Percentiles rank a stretch among this genome's conserved stretches.
These are phyloP conservation scores for Anorthoa munda DNA, from an alignment of 2,888 invertebrate species.

Conservation along the genomic window DNA sequence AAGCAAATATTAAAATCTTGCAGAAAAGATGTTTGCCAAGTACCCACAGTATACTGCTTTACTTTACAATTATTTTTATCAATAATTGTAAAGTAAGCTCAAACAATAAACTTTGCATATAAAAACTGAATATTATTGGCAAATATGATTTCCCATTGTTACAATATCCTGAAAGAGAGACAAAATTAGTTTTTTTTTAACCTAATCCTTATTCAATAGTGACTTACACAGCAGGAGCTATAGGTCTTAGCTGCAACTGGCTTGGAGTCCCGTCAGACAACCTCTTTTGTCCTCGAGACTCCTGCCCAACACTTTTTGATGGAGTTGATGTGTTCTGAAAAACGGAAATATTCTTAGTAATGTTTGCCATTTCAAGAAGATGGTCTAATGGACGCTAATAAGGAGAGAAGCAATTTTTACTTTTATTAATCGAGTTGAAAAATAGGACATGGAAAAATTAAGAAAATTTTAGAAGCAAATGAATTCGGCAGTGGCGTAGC, in stretches of 20 bases:
- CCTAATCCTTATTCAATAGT: not conserved
- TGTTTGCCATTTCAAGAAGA: not conserved
- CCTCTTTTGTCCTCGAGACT: constrained; percentile 85
- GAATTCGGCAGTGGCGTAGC: constrained; percentile 22
- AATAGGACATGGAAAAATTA: constrained; percentile 19
- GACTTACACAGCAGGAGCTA: constrained; percentile 88
- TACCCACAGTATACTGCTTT: not conserved
- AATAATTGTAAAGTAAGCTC: too few species aligned
- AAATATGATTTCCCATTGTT: constrained; percentile 34
- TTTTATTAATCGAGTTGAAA: constrained; percentile 18
- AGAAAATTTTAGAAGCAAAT: constrained; percentile 49
- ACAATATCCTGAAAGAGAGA: constrained; percentile 35
- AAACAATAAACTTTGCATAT: too few species aligned
- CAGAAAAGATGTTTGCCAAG: constrained; percentile 34
- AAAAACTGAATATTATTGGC: not conserved
- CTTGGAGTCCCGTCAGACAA: constrained; percentile 87
- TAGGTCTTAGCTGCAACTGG: constrained; percentile 86
- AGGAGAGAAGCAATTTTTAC: constrained; percentile 51
- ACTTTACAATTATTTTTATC: not conserved
- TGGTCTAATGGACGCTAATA: constrained; percentile 19
- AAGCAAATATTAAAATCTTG: constrained; percentile 37
- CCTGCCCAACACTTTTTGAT: constrained; percentile 82
- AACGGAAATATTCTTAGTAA: not conserved
- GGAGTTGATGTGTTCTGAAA: constrained; percentile 83
- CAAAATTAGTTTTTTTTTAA: not conserved